Percentiles rank a stretch among this genome's conserved stretches.
phyloP scores from a whole-genome alignment of 2,888 invertebrate species.

The Drosophila robusta region DNA sequence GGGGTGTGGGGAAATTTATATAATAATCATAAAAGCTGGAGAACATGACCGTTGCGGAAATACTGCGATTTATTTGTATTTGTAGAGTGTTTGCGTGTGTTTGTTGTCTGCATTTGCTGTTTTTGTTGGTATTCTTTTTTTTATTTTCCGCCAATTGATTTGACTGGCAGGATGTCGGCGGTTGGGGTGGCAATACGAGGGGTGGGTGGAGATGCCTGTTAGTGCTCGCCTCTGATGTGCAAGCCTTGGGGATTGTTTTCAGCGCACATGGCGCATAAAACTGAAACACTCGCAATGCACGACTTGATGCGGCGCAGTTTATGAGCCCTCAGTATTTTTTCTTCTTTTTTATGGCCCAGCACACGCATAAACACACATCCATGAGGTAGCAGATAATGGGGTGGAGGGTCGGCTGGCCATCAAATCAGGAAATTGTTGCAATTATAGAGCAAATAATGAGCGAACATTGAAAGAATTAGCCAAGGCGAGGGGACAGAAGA shows the following conservation, averaged over 20 bases:
- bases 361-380: constrained; percentile 26
- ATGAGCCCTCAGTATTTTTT: constrained; percentile 46
- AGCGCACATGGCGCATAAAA: constrained; percentile 60
- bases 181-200: too few relatives aligned
- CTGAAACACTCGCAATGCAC: constrained; percentile 54
- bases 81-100: constrained; percentile 40
- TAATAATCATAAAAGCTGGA: constrained; percentile 74
- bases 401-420: constrained; percentile 25
- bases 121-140: constrained; percentile 37
- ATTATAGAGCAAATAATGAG: constrained; percentile 72
- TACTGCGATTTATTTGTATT: constrained; percentile 75
- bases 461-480: constrained; percentile 54
- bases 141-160: constrained; percentile 72
- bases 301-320: constrained; percentile 58
- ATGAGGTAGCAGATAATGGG: constrained; percentile 31
- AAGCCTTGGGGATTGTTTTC: constrained; percentile 55
- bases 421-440: constrained; percentile 67
- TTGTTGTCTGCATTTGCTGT: constrained; percentile 11
- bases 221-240: constrained; percentile 16
- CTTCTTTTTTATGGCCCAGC: constrained; percentile 49
- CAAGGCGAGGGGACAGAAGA: constrained; percentile 1
- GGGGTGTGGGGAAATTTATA: constrained; percentile 59
- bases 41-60: constrained; percentile 73
- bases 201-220: background rate
- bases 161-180: constrained; percentile 46